Evolutionary conservation across 2,797 vertebrate species (phyloP).

Genomic region (Leptoclinus maculatus): DNA sequence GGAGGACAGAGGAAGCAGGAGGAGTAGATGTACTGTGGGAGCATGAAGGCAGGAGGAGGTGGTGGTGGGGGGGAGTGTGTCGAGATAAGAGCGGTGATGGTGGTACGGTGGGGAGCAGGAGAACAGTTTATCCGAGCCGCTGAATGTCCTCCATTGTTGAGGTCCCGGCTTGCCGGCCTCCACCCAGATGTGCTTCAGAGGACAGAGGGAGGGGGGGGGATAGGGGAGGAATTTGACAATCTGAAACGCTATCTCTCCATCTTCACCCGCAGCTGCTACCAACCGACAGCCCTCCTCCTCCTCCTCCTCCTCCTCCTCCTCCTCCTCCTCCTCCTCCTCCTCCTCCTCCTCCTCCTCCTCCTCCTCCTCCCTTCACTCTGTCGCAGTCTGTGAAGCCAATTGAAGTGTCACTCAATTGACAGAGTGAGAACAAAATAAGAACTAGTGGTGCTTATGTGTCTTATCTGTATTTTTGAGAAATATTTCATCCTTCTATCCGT

Average conservation of each 20-base stretch:
- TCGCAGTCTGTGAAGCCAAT: slow-evolving; percentile 24
- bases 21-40: neutral
- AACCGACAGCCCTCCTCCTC: slow-evolving; percentile 2
- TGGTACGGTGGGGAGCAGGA: slow-evolving; percentile 33
- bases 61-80: neutral
- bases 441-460: neutral
- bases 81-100: slow-evolving; percentile 57
- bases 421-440: slow-evolving; percentile 8
- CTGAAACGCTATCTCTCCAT: slow-evolving; percentile 63
- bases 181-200: slow-evolving; percentile 64
- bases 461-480: neutral
- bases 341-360: slow-evolving; percentile 2
- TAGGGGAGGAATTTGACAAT: slow-evolving; percentile 66
- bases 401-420: slow-evolving; percentile 37
- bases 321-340: neutral
- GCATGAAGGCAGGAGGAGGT: neutral
- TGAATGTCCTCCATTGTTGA: slow-evolving; percentile 74
- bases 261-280: slow-evolving; percentile 66
- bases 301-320: neutral
- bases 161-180: slow-evolving; percentile 41
- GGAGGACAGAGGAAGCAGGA: slow-evolving; percentile 16
- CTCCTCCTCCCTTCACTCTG: slow-evolving; percentile 17
- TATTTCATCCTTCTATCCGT: too few species aligned
- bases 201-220: slow-evolving; percentile 23
- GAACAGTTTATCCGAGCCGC: slow-evolving; percentile 48